Base-by-base conservation (phyloP, 2,113 vertebrate species). In the Triplophysa tibetana region DNA sequence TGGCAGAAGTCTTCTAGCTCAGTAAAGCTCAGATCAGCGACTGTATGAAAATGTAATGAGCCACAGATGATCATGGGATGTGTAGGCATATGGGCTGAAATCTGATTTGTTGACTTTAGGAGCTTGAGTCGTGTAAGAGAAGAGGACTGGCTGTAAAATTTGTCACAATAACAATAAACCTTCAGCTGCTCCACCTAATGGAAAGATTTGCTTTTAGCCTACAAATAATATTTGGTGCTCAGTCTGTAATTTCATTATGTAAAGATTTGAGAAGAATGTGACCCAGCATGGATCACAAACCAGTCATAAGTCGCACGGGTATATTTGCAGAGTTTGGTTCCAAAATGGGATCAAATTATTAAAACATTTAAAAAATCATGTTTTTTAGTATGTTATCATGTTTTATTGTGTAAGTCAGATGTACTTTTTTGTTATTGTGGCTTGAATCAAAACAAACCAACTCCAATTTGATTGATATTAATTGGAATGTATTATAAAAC, bases 1-100 rank as follows among this genome's bases (percentile, higher is more conserved):
- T 89, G 91, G 85, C 84, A 82, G 61, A 17, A 38, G 45, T 58
- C 54, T 9, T 58, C 54, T 58, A 7, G n/a, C 69, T 38, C 54
- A 60, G 61, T 26, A 54, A 43, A 14, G 63, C 64, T 77, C 12
- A 21, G 48, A 19, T 24, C 43, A 41, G 52, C 29, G 33, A 19
- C 2, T 73, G 70, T 33, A 38, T 13, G 1, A 63, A 70, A 65
- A 82, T 48, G 29, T 4, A 56, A 78, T 80, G 61, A 69, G 74
- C 69, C 64, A 63, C 77, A 70, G 54, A 77, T 67, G 63, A 78
- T 82, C 52, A 26, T 85, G 84, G 84, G 84, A 82, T 87, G 82
- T 85, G 76, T 80, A 80, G 81, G 70, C 75, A 69, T 43, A 56
- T 17, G 52, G 52, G 17, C 16, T 50, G 48, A 52, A 52, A 17